Percentiles rank a stretch among this genome's conserved stretches.
Evolutionary conservation across 1,140 invertebrate species (phyloP).

Genomic region (Lordiphosa stackelbergi): DNA sequence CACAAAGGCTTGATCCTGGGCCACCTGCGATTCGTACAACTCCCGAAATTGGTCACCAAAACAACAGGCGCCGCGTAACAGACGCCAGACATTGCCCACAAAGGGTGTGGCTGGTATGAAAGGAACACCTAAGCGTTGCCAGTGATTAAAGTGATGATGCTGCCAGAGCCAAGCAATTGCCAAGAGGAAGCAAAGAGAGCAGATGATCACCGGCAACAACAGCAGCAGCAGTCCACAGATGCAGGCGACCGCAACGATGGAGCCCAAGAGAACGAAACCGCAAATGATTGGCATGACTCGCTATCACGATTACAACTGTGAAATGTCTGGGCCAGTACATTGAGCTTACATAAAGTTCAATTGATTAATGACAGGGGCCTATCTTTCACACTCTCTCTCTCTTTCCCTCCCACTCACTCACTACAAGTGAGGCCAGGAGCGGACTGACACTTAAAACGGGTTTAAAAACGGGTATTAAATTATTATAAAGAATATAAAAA

Average conservation of each 20-base stretch:
- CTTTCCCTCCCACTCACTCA: no score
- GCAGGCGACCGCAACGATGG: constrained; percentile 2
- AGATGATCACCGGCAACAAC: not conserved
- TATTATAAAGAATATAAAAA: no score
- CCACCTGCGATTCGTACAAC: constrained; percentile 28
- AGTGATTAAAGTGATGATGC: constrained; percentile 37
- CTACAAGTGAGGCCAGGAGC: no score
- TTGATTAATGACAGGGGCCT: no score
- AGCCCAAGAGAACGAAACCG: not conserved
- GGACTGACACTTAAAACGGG: no score
- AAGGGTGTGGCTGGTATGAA: constrained; percentile 41
- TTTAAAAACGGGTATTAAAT: no score
- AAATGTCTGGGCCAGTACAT: not conserved
- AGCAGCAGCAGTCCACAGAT: not conserved
- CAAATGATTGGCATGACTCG: constrained; percentile 7
- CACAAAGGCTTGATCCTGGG: constrained; percentile 49
- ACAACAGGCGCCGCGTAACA: constrained; percentile 46
- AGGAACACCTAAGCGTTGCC: constrained; percentile 39
- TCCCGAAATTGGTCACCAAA: constrained; percentile 55
- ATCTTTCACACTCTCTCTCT: no score
- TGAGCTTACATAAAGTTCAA: no score
- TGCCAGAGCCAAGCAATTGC: constrained; percentile 47
- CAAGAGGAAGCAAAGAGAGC: not conserved
- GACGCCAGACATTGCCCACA: constrained; percentile 58
- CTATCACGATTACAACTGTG: not conserved